A percentile compares a stretch with the other conserved stretches of the same genome.
phyloP scores from a whole-genome alignment of 2,888 invertebrate species.

The Chouioia cunea region DNA sequence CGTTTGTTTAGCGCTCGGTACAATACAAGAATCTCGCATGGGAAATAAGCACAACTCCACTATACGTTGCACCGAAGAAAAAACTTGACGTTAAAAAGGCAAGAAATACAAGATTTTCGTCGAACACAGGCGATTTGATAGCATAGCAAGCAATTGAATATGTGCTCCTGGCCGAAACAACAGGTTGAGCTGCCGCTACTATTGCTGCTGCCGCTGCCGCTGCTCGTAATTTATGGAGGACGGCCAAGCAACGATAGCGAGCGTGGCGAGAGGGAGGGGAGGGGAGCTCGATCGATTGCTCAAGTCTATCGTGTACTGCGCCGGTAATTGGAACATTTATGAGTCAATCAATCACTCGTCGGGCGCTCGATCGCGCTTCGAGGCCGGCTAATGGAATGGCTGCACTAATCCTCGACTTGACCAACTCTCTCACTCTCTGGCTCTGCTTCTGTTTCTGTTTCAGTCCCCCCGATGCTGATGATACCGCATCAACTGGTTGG shows the following conservation, averaged over 20 bases:
- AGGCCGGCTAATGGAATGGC: neutral
- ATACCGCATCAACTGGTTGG: slow-evolving; percentile 92
- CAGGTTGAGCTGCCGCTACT: too few relatives aligned
- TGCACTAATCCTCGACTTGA: neutral
- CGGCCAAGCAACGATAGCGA: too few relatives aligned
- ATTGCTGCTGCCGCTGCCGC: too few relatives aligned
- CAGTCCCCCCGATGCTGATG: slow-evolving; percentile 93
- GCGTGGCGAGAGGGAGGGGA: neutral
- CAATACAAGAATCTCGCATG: slow-evolving; percentile 46
- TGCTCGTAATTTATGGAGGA: slow-evolving; percentile 29
- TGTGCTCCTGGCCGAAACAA: neutral
- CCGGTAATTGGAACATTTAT: slow-evolving; percentile 58
- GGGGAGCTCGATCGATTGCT: slow-evolving; percentile 19
- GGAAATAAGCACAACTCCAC: slow-evolving; percentile 17
- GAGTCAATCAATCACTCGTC: slow-evolving; percentile 61
- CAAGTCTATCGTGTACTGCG: slow-evolving; percentile 25
- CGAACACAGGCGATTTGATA: neutral
- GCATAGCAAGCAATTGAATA: slow-evolving; percentile 2
- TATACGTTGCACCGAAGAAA: too few relatives aligned
- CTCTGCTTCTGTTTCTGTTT: slow-evolving; percentile 57
- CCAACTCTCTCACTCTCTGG: neutral
- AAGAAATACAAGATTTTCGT: too few relatives aligned
- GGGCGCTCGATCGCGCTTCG: slow-evolving; percentile 19
- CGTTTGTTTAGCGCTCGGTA: slow-evolving; percentile 26
- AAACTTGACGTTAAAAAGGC: too few relatives aligned